Percentiles rank a stretch among this genome's conserved stretches.
phyloP scores from a whole-genome alignment of 2,113 vertebrate species.

The Peromyscus maniculatus region DNA sequence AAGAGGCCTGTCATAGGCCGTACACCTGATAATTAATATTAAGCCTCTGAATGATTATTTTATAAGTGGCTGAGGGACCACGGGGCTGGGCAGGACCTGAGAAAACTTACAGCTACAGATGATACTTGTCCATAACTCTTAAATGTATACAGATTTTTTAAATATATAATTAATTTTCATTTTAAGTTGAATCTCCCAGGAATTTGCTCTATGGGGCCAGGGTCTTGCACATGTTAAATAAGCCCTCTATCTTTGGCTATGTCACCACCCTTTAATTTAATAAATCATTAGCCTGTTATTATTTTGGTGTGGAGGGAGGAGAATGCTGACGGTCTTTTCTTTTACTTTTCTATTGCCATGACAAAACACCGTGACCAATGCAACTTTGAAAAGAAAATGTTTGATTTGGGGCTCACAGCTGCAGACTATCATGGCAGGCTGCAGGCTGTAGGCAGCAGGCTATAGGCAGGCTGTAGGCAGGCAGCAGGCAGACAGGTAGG shows the following conservation, averaged over 20 bases:
- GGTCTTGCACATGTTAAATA: background rate
- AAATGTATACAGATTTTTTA: background rate
- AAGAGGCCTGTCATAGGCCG: no score
- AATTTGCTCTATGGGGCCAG: background rate
- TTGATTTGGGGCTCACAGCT: background rate
- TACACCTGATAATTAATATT: no score
- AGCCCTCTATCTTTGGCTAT: background rate
- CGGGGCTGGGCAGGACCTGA: no score
- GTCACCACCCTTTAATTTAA: background rate
- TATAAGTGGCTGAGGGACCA: no score
- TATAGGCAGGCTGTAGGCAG: no score
- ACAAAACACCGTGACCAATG: background rate
- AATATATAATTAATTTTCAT: background rate
- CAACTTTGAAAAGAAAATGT: background rate
- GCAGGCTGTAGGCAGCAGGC: background rate
- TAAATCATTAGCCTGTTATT: background rate
- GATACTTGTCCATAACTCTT: background rate
- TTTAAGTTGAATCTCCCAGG: background rate
- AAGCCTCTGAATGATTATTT: no score
- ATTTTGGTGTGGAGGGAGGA: background rate
- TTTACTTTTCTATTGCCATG: background rate
- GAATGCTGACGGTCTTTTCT: background rate
- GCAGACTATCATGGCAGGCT: background rate
- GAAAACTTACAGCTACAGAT: no score
- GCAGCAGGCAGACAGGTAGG: background rate